These are phyloP conservation scores for Psammodynastes pulverulentus DNA, from an alignment of 2,113 vertebrate genomes.

Conservation along the genomic window DNA sequence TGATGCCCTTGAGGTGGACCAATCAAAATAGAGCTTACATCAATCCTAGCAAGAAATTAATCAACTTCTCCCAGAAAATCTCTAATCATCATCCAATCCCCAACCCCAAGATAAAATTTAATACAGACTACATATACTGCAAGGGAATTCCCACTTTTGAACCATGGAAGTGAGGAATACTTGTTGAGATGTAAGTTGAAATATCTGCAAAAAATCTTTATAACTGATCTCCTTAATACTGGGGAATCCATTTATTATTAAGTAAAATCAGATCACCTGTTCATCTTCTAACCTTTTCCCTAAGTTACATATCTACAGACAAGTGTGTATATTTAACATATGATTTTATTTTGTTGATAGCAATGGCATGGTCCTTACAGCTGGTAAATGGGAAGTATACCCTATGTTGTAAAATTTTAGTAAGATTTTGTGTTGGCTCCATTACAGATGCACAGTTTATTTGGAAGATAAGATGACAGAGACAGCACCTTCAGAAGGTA, in stretches of 20 bases:
- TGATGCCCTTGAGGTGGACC: not conserved
- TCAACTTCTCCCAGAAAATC: not conserved
- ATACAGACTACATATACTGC: not conserved
- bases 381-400: not conserved
- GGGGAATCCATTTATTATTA: not conserved
- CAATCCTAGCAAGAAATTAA: not conserved
- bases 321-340: not conserved
- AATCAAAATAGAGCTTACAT: not conserved
- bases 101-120: not conserved
- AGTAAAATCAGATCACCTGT: not conserved
- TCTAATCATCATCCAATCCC: not conserved
- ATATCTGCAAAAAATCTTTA: not conserved
- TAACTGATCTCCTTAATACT: not conserved
- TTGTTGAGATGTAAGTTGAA: not conserved
- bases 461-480: not conserved
- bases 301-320: no score
- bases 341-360: not conserved
- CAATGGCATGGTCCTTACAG: not conserved
- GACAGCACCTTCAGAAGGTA: not conserved
- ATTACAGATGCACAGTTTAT: not conserved
- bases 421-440: not conserved
- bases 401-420: not conserved
- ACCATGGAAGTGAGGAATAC: not conserved
- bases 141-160: not conserved
- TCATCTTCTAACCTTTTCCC: not conserved